Conservation (phyloP, 2,888 invertebrate species). For the Tenthredo distinguenda region DNA sequence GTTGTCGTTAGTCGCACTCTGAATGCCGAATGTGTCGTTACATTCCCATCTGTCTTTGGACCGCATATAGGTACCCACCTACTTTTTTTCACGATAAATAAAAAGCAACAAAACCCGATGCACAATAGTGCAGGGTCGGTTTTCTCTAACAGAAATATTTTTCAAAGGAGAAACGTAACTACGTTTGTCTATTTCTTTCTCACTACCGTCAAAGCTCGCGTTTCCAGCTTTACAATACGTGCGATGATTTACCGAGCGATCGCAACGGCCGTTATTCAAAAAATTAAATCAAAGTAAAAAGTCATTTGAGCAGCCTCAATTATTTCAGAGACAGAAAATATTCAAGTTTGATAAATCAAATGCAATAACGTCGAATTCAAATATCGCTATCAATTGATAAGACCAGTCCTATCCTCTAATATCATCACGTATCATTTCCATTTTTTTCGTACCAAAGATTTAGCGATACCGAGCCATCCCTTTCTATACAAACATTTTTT, state of each 20-base stretch:
- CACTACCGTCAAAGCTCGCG: not conserved
- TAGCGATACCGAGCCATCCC: not conserved
- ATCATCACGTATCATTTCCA: constrained; percentile 2
- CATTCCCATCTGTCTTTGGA: not conserved
- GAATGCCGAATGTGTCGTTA: not conserved
- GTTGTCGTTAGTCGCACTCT: constrained; percentile 18
- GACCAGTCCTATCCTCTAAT: not conserved
- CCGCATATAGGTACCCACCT: not conserved
- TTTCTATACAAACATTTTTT: not conserved
- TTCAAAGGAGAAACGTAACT: not conserved
- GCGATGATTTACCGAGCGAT: not conserved
- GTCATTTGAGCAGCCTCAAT: not conserved
- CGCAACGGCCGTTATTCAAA: not conserved
- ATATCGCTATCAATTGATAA: not conserved
- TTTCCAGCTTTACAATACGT: not conserved
- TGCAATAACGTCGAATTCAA: not conserved
- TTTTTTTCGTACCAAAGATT: not conserved
- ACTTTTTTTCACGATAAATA: not conserved
- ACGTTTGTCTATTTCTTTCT: not conserved
- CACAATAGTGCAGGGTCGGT: not conserved
- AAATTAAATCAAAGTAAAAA: not conserved
- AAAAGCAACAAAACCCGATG: not conserved
- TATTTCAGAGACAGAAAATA: not conserved
- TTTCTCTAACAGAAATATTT: not conserved
- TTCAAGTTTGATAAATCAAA: not conserved